phyloP scores from a whole-genome alignment of 2,113 vertebrate genomes.

The Pelusios castaneus region DNA sequence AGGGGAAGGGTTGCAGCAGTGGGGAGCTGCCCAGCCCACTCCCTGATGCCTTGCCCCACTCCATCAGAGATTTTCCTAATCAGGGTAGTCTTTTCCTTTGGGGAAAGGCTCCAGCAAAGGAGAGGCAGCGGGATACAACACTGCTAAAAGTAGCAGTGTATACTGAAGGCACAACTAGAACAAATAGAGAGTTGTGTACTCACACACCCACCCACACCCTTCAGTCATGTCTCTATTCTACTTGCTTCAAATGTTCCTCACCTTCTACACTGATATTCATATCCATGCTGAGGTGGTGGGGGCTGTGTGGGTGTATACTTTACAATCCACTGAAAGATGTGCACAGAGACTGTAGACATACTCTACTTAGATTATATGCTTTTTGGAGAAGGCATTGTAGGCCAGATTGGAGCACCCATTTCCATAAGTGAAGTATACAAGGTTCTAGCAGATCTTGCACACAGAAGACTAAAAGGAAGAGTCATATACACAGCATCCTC shows the following conservation, averaged over 20 bases:
- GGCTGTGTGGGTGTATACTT: not conserved
- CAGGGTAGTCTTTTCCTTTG: no score
- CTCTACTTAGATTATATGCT: not conserved
- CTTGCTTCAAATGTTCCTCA: no score
- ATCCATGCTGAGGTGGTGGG: no score
- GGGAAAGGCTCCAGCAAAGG: not conserved
- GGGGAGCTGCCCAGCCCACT: no score
- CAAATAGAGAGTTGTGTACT: not conserved
- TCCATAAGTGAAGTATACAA: not conserved
- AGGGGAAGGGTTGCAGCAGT: no score
- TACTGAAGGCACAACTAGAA: not conserved
- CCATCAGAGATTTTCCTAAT: no score
- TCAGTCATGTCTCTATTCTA: not conserved
- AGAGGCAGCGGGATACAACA: not conserved
- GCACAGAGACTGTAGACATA: not conserved
- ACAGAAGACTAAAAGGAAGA: not conserved
- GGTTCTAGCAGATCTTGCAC: not conserved
- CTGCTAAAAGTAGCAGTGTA: not conserved
- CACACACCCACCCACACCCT: no score
- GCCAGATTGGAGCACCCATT: not conserved
- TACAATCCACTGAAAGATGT: not conserved
- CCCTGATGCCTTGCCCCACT: no score
- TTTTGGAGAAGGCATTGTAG: not conserved
- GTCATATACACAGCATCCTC: not conserved
- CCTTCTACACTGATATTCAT: not conserved